Base-by-base conservation (phyloP, 2,888 invertebrate species). In the Crossocerus cetratus region DNA sequence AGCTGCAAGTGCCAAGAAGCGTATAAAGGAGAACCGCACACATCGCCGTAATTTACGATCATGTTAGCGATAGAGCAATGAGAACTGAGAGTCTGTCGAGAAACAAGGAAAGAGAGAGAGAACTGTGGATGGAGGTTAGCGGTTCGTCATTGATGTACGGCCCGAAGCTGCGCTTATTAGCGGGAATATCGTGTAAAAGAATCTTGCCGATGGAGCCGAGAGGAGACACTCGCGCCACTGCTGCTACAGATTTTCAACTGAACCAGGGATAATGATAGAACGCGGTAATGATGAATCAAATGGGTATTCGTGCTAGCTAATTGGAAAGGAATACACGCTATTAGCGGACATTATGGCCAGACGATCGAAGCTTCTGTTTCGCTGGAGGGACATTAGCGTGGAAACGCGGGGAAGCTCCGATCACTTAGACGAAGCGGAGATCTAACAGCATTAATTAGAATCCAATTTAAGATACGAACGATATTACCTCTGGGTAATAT, bases 41-140 rank as follows among this genome's bases (percentile, higher is more conserved):
- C 63, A 56, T 59, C 21, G 22, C 13, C 66, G 67, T 65, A 74
- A 72, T 58, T 45, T 74, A 72, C 59, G 66, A 42, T 59, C 69
- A 68, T 68, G 61, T 65, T 72, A 72, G 68, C 61, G 74, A 72
- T 59, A 66, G 73, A 65, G 61, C 61, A 61, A 57, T 61, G 62
- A 22, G 63, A 56, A 68, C 64, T 63, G 61, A 44, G 53, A 53
- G 55, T 57, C 61, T 68, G 72, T 74, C 69, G 63, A 8, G 32
- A 11, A 11, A 32, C 32, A 8, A 11, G 32, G 32, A 32, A 3
- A 32, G 32, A 32, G 5, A 32, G 32, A 11, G 32, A 32, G 32
- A 32, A 32, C 5, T 32, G 32, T 32, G 32, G 32, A 32, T 32
- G 32, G 32, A 32, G 32, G 32, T 8, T 32, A 32, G 32, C 32